Conservation (phyloP, 2,113 vertebrate species). For the Pterophyllum scalare region DNA sequence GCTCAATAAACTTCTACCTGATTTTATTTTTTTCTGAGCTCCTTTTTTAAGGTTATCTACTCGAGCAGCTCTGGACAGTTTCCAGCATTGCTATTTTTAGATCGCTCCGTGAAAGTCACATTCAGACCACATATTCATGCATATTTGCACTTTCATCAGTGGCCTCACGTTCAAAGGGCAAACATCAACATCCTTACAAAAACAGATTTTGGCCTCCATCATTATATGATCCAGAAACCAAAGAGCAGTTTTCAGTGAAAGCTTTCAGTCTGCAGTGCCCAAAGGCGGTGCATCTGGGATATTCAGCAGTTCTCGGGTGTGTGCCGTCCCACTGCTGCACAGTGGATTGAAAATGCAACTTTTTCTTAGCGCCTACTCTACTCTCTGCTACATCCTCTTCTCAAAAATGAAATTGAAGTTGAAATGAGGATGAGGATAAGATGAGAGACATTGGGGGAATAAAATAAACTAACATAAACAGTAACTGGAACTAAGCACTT, state of each 20-base stretch:
- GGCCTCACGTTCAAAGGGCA: background rate
- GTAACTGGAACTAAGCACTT: background rate
- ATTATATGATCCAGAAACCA: background rate
- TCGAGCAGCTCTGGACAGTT: background rate
- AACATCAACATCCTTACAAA: background rate
- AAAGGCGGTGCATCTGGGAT: background rate
- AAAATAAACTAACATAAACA: no score
- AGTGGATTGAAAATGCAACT: no score
- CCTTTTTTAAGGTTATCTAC: background rate
- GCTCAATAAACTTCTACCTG: background rate
- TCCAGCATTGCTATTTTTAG: constrained; percentile 3
- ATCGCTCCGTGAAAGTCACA: background rate
- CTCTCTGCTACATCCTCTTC: no score
- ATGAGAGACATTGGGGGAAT: no score
- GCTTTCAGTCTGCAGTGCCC: background rate
- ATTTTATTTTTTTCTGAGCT: background rate
- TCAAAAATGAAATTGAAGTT: no score
- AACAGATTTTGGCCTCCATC: background rate
- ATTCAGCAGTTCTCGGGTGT: background rate
- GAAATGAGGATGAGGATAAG: no score
- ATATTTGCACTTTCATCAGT: background rate
- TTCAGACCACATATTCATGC: background rate
- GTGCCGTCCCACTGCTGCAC: no score
- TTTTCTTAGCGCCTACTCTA: no score
- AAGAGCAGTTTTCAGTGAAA: background rate